Evolutionary conservation across 2,888 invertebrate genomes (phyloP).

Genomic region (Pristionchus arcanus): DNA sequence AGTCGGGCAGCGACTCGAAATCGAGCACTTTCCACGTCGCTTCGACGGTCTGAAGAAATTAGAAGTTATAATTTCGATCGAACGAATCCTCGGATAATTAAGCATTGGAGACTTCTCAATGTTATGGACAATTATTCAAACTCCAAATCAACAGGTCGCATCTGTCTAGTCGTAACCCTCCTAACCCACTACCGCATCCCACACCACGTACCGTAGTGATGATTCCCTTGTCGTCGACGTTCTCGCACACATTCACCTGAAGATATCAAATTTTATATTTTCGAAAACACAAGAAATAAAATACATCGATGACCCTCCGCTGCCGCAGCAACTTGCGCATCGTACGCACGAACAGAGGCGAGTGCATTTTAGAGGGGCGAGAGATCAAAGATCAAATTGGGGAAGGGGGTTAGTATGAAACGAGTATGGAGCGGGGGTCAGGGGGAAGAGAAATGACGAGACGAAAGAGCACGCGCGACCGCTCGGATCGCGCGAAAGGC

Average conservation of each 20-base stretch:
- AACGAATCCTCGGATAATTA: neutral
- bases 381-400: neutral
- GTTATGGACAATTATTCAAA: neutral
- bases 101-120: neutral
- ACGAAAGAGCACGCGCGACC: constrained; percentile 16
- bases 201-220: constrained; percentile 19
- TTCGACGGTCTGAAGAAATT: constrained; percentile 63
- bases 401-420: neutral
- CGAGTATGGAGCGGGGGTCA: neutral
- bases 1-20: constrained; percentile 90
- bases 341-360: constrained; percentile 27
- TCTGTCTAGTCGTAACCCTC: neutral
- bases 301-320: neutral
- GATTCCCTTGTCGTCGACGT: constrained; percentile 41
- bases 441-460: neutral
- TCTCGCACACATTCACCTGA: constrained; percentile 53
- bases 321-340: constrained; percentile 1
- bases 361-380: neutral
- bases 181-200: neutral
- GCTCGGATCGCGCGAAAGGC: constrained; percentile 56
- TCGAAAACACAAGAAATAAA: neutral
- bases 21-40: constrained; percentile 82
- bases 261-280: neutral
- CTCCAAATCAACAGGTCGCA: neutral
- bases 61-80: neutral